Conservation (phyloP, 1,140 invertebrate genomes). For the Ceratitis capitata region DNA sequence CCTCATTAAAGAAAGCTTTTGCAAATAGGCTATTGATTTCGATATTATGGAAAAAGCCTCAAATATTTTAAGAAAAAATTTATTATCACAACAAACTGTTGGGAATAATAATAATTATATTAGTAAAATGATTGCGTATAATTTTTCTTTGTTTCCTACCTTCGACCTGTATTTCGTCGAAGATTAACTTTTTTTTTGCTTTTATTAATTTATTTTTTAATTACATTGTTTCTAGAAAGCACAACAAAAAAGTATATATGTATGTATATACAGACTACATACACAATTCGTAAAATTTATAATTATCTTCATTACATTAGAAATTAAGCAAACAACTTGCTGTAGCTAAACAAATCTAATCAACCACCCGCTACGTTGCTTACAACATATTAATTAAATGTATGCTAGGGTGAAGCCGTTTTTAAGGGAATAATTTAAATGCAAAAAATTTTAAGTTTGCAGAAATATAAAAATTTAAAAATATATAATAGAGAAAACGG, state of each 20-base stretch:
- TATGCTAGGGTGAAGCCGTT: neutral
- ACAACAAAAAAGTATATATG: no score
- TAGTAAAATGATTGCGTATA: neutral
- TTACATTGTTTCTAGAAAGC: neutral
- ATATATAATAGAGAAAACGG: no score
- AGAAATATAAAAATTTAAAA: no score
- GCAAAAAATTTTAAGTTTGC: no score
- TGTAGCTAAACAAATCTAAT: neutral
- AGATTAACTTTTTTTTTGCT: neutral
- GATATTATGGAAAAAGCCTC: no score
- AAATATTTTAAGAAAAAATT: no score
- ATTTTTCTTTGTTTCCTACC: neutral
- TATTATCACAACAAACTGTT: no score
- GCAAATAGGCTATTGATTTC: no score
- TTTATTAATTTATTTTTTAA: neutral
- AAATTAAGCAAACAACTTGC: conserved; percentile 11
- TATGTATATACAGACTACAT: no score
- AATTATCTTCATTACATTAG: conserved; percentile 1
- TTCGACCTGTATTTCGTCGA: no score
- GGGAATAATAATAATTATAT: no score
- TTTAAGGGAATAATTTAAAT: neutral
- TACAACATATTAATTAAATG: neutral
- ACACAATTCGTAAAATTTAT: neutral
- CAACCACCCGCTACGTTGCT: neutral
- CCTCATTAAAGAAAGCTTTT: no score